Evolutionary conservation across 2,797 vertebrate genomes (phyloP).

Genomic region (Microchirus variegatus): DNA sequence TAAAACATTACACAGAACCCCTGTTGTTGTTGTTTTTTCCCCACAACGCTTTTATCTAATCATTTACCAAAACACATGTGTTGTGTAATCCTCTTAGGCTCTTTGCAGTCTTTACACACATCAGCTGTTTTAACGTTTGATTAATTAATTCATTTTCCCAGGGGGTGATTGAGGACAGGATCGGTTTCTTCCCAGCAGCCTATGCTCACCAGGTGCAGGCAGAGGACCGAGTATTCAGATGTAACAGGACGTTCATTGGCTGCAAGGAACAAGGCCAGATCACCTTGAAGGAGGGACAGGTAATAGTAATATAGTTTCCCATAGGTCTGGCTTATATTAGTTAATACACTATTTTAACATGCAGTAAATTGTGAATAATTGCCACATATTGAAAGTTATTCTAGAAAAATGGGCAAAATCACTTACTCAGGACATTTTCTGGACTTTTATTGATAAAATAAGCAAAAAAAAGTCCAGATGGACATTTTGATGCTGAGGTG

Average conservation of each 20-base stretch:
- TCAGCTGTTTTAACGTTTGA: constrained; percentile 19
- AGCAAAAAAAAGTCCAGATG: too few relatives aligned
- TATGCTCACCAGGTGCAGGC: constrained; percentile 89
- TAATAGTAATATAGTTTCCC: too few relatives aligned
- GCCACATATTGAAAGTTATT: too few relatives aligned
- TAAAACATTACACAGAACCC: neutral
- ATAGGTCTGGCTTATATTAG: too few relatives aligned
- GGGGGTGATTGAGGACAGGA: constrained; percentile 93
- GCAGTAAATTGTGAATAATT: too few relatives aligned
- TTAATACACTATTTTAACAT: too few relatives aligned
- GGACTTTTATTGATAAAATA: too few relatives aligned
- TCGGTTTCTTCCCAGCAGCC: constrained; percentile 94
- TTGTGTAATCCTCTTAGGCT: constrained; percentile 17
- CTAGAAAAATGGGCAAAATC: too few relatives aligned
- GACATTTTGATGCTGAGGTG: too few relatives aligned
- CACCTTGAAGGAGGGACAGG: constrained; percentile 96
- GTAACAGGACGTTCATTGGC: constrained; percentile 91
- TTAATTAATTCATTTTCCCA: constrained; percentile 49
- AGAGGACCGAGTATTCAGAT: constrained; percentile 90
- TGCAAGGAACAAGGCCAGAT: constrained; percentile 97
- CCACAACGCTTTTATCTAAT: constrained; percentile 7
- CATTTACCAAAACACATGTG: constrained; percentile 4
- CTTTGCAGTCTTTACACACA: neutral
- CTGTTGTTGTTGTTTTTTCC: too few relatives aligned
- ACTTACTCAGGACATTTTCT: too few relatives aligned